These are phyloP conservation scores for Masnerella sp. DNA, from an alignment of 2,888 invertebrate genomes.

Conservation along the genomic window DNA sequence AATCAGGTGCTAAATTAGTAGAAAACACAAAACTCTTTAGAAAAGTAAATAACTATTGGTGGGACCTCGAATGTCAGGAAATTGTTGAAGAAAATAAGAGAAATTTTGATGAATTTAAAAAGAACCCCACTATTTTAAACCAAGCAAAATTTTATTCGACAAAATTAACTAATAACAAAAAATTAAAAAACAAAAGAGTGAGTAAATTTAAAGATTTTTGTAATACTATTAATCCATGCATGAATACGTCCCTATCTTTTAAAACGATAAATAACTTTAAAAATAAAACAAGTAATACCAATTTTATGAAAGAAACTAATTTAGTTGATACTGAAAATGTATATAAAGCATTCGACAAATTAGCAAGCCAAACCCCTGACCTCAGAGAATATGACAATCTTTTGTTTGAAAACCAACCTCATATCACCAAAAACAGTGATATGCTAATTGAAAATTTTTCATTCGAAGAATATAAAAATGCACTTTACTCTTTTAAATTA, in stretches of 20 bases:
- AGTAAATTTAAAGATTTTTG: constrained; percentile 2
- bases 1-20: constrained; percentile 1
- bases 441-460: not conserved
- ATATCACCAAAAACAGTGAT: not conserved
- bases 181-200: constrained; percentile 4
- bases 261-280: constrained; percentile 7
- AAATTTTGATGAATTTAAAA: constrained; percentile 4
- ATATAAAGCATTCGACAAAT: constrained; percentile 1
- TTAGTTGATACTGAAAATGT: not conserved
- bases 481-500: constrained; percentile 7
- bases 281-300: constrained; percentile 7
- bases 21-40: not conserved
- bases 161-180: not conserved
- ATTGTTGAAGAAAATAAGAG: not conserved
- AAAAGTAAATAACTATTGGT: constrained; percentile 2
- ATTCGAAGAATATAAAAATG: constrained; percentile 13
- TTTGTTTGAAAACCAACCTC: not conserved
- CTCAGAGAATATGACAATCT: not conserved
- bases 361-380: not conserved
- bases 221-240: not conserved
- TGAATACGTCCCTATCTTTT: not conserved
- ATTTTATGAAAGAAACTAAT: not conserved
- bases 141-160: not conserved
- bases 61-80: constrained; percentile 7
- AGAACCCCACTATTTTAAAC: constrained; percentile 5